phyloP scores from a whole-genome alignment of 1,140 invertebrate genomes.

The Drosophila rufa region DNA sequence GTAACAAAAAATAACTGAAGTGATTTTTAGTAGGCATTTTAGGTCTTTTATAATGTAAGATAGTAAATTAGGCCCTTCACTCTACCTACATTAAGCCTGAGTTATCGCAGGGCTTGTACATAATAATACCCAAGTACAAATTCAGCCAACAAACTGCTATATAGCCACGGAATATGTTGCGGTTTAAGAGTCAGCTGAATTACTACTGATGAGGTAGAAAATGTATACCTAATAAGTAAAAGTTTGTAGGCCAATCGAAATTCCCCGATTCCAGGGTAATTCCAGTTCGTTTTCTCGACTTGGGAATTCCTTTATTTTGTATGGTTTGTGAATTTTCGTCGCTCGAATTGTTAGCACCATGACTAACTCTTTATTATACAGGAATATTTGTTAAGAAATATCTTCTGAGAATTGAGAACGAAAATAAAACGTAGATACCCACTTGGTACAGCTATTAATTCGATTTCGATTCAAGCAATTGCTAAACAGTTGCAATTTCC shows the following conservation, averaged over 20 bases:
- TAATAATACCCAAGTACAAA: too few relatives aligned
- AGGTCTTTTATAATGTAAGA: too few relatives aligned
- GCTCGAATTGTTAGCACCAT: constrained; percentile 4
- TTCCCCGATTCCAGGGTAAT: background rate
- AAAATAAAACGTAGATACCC: background rate
- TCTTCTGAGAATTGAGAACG: background rate
- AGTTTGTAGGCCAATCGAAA: background rate
- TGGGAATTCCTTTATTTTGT: background rate
- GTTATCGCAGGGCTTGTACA: too few relatives aligned
- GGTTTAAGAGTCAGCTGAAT: too few relatives aligned
- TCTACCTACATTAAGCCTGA: too few relatives aligned
- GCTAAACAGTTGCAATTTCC: constrained; percentile 21
- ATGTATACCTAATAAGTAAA: too few relatives aligned
- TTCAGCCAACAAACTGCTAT: too few relatives aligned
- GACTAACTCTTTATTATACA: constrained; percentile 11
- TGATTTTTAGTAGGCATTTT: too few relatives aligned
- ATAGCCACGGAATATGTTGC: too few relatives aligned
- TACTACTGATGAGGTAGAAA: too few relatives aligned
- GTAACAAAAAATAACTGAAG: too few relatives aligned
- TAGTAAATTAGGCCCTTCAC: too few relatives aligned
- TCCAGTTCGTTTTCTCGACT: background rate
- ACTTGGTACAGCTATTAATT: background rate
- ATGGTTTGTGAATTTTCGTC: background rate
- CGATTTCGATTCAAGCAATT: constrained; percentile 17
- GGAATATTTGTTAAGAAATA: constrained; percentile 1